A percentile compares a stretch with the other conserved stretches of the same genome.
Evolutionary conservation across 2,888 invertebrate genomes (phyloP).

Genomic region (Rhamphomyia laevipes): DNA sequence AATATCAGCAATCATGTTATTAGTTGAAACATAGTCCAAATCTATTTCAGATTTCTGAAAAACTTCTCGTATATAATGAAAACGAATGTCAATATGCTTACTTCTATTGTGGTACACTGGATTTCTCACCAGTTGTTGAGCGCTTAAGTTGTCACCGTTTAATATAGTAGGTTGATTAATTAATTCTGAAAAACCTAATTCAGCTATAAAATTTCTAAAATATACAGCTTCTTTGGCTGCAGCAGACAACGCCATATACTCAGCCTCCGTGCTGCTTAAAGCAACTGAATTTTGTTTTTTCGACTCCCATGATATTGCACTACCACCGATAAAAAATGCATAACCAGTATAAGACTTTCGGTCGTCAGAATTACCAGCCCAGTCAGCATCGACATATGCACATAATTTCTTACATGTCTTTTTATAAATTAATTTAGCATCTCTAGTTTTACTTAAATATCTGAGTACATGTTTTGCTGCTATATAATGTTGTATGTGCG

Average conservation of each 20-base stretch:
- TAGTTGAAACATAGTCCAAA: constrained; percentile 7
- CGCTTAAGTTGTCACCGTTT: constrained; percentile 11
- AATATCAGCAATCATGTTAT: constrained; percentile 11
- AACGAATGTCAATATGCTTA: constrained; percentile 13
- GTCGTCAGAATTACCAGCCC: constrained; percentile 12
- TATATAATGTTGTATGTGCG: constrained; percentile 7
- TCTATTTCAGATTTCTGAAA: constrained; percentile 3
- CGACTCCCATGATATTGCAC: constrained; percentile 10
- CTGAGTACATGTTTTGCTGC: constrained; percentile 12
- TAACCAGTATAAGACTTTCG: constrained; percentile 13
- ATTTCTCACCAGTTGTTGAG: constrained; percentile 10
- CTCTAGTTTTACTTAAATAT: constrained; percentile 8
- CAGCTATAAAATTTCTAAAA: constrained; percentile 4
- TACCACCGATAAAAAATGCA: constrained; percentile 8
- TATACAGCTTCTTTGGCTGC: constrained; percentile 12
- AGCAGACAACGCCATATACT: constrained; percentile 14
- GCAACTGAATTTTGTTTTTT: constrained; percentile 12
- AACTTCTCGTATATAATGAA: constrained; percentile 10
- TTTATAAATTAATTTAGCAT: constrained; percentile 7
- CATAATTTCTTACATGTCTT: constrained; percentile 7
- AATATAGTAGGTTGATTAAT: not conserved
- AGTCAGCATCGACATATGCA: constrained; percentile 15
- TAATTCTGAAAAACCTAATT: constrained; percentile 2
- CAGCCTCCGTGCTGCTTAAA: constrained; percentile 11
- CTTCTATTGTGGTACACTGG: constrained; percentile 10